These are phyloP conservation scores for Prionace glauca DNA, from an alignment of 2,797 vertebrate genomes.

Conservation along the genomic window DNA sequence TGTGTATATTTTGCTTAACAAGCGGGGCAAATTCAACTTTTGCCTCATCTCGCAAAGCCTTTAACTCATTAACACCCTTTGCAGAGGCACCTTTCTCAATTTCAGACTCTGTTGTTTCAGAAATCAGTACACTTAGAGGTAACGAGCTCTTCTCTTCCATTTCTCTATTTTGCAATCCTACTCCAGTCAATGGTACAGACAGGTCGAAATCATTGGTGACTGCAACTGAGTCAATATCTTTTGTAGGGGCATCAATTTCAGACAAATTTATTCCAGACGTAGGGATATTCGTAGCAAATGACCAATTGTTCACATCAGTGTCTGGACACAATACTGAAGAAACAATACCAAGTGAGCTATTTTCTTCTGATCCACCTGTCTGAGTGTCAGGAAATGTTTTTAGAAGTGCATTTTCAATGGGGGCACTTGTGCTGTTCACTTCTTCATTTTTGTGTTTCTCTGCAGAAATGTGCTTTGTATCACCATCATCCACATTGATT, in stretches of 20 bases:
- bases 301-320: not conserved
- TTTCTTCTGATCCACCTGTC: not conserved
- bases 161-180: not conserved
- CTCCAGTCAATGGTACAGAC: not conserved
- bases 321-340: no score
- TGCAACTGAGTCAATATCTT: not conserved
- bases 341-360: not conserved
- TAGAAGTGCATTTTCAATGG: not conserved
- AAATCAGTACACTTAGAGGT: not conserved
- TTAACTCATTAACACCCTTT: not conserved
- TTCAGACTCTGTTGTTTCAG: not conserved
- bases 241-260: not conserved
- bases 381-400: not conserved
- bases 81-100: not conserved
- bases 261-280: not conserved
- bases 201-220: no score
- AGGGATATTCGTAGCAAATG: not conserved
- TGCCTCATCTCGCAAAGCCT: not conserved
- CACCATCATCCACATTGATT: not conserved
- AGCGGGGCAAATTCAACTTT: not conserved
- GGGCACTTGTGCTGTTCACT: not conserved
- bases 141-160: not conserved
- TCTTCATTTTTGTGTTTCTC: not conserved
- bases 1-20: not conserved
- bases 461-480: not conserved